These are phyloP conservation scores for Melipona beecheii DNA, from an alignment of 2,888 invertebrate species.

Conservation along the genomic window DNA sequence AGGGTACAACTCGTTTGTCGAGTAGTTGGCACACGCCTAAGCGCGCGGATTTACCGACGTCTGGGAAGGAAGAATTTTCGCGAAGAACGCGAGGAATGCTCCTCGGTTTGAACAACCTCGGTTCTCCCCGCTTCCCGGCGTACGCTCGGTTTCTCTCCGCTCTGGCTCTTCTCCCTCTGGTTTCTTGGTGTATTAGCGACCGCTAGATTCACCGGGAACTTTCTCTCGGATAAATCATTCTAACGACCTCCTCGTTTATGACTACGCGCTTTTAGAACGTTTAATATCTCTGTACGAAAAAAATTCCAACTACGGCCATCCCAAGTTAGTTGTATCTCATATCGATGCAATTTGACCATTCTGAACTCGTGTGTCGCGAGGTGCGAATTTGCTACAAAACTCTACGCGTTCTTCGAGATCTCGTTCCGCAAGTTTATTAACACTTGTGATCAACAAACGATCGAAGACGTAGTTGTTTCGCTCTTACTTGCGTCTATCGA, in stretches of 20 bases:
- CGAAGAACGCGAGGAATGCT: constrained; percentile 23
- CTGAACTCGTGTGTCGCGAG: too few relatives aligned
- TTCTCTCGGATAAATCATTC: neutral
- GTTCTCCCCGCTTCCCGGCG: neutral
- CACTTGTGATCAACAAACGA: too few relatives aligned
- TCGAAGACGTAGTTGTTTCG: too few relatives aligned
- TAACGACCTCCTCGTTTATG: neutral
- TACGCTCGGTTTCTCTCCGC: neutral
- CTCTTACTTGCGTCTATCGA: too few relatives aligned
- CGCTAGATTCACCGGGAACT: neutral
- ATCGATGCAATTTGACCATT: neutral
- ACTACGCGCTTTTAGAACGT: neutral
- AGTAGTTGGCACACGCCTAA: constrained; percentile 21
- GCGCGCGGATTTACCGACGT: constrained; percentile 3
- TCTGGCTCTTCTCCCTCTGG: neutral
- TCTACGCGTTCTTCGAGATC: too few relatives aligned
- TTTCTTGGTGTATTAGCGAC: neutral
- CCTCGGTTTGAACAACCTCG: neutral
- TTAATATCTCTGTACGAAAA: neutral
- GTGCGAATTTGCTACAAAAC: too few relatives aligned
- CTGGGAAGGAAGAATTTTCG: constrained; percentile 19
- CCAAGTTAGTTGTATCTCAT: neutral
- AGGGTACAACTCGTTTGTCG: constrained; percentile 25
- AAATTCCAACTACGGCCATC: neutral
- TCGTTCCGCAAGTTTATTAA: too few relatives aligned